Percentiles rank a stretch among this genome's conserved stretches.
These are phyloP conservation scores for Poecilia wingei DNA, from an alignment of 2,797 vertebrate species.

Conservation along the genomic window DNA sequence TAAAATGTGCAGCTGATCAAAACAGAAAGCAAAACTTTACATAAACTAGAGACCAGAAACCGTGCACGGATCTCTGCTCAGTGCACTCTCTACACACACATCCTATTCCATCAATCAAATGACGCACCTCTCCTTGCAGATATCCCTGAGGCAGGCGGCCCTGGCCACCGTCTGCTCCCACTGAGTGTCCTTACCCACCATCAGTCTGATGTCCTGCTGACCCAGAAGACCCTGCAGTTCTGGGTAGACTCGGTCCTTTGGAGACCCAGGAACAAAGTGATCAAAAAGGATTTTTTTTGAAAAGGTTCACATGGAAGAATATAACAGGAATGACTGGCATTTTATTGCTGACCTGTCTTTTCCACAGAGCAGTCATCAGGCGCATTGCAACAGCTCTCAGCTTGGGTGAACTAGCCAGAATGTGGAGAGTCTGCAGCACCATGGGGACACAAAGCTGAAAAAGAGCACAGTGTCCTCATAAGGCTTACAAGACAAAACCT, in stretches of 20 bases:
- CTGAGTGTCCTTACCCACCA: slow-evolving; percentile 84
- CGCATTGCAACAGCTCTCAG: slow-evolving; percentile 87
- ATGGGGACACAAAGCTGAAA: slow-evolving; percentile 89
- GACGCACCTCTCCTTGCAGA: slow-evolving; percentile 89
- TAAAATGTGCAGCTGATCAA: too few relatives aligned
- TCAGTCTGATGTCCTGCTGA: slow-evolving; percentile 77
- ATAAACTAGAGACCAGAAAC: neutral
- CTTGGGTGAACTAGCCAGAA: slow-evolving; percentile 83
- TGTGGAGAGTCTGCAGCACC: slow-evolving; percentile 88
- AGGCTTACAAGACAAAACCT: neutral
- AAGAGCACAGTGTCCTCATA: slow-evolving; percentile 5
- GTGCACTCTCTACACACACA: neutral
- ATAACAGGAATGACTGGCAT: neutral
- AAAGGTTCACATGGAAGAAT: neutral
- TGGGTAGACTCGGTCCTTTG: slow-evolving; percentile 93
- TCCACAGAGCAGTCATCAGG: slow-evolving; percentile 90
- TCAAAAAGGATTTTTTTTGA: too few relatives aligned
- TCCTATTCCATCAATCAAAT: neutral
- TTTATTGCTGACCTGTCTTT: slow-evolving; percentile 85
- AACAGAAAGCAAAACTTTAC: too few relatives aligned
- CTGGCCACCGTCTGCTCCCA: slow-evolving; percentile 93
- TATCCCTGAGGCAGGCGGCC: slow-evolving; percentile 90
- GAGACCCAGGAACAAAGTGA: neutral
- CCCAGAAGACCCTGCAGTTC: slow-evolving; percentile 90
- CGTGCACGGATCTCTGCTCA: neutral